Base-by-base conservation (phyloP, 2,113 vertebrate genomes). In the Tretioscincus oriximinensis region DNA sequence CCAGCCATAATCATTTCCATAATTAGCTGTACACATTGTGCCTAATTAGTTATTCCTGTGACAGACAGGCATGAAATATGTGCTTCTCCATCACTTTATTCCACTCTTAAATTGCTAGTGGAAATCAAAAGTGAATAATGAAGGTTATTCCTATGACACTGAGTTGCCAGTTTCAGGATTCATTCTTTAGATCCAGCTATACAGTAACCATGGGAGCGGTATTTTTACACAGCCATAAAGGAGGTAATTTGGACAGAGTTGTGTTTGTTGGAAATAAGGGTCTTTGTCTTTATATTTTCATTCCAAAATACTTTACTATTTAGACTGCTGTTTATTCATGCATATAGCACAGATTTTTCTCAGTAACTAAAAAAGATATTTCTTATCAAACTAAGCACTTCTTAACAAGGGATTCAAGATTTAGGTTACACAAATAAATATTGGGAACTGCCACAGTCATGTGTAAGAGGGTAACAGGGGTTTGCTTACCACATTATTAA, bases 51-150 rank as follows among this genome's bases (percentile, higher is more conserved):
- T 89, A 90, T 87, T 93, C 86, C 84, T 83, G 51, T 84, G 73
- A 76, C 88, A 91, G 82, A 84, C 81, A 80, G 80, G 67, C 78
- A 83, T 81, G 60, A 88, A 88, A 91, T 91, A 26, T 84, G 51
- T 82, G 88, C 10, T 89, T 89, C 72, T 68, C 9, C 69, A 70
- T 88, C 82, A 90, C 66, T 86, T 87, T 29, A 87, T 81, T 63
- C 80, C 76, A 83, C 63, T 60, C 86, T 80, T 85, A 87, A 88
- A 84, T 90, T 90, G 76, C 66, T 83, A 86, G 68, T 76, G 78
- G 78, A 89, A 80, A 85, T 84, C n/a, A 83, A 85, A 89, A 83
- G 65, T 65, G 14, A 92, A 85, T 89, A 90, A 92, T 61, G 73
- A 88, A 83, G 51, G 41, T 84, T 89, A 85, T 82, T 82, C 85